Evolutionary conservation across 2,797 vertebrate genomes (phyloP), one percentile per base, ranked within the genome.

Genomic region (Alfaro cultratus): DNA sequence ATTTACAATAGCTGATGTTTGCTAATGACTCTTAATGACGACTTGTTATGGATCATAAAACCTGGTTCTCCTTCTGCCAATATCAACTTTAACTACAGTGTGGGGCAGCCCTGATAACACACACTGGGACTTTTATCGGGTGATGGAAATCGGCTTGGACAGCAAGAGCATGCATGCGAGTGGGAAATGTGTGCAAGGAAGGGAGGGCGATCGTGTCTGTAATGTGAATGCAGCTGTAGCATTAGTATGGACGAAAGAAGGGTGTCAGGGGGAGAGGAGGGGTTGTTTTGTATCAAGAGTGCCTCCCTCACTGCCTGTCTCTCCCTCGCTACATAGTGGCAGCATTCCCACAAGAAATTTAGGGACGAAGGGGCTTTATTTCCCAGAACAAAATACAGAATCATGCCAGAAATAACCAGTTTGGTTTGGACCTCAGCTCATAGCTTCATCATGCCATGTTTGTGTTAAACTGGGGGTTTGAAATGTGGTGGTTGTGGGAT

Each of bases 1-100:
- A 86, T 91, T 92, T 92, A 93, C 70, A 72, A 82, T 13, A 70
- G 84, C 76, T 88, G 85, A 89, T 93, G 88, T 87, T 90, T 85
- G 85, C 84, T 92, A 92, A 92, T 92, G 90, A 92, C 85, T 88
- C 89, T 88, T 92, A 92, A 93, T 91, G 89, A 91, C 15, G 88
- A 91, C 91, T 92, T 92, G 91, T 91, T 93, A 90, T 90, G 86
- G 90, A 87, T 88, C 89, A 88, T 94, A 91, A 94, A 92, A 83
- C 74, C 79, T 53, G 80, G 62, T 81, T 85, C 84, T 80, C 89
- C 90, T 92, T 89, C 89, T 78, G 86, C 87, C 87, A 91, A 70
- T 72, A 86, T 83, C 79, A 87, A 77, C 82, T 86, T 88, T 87
- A 87, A 89, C 88, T 90, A 84, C 91, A 89, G 82, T 0, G 11